Conservation (phyloP, 2,888 invertebrate genomes). For the Microctonus hyperodae region DNA sequence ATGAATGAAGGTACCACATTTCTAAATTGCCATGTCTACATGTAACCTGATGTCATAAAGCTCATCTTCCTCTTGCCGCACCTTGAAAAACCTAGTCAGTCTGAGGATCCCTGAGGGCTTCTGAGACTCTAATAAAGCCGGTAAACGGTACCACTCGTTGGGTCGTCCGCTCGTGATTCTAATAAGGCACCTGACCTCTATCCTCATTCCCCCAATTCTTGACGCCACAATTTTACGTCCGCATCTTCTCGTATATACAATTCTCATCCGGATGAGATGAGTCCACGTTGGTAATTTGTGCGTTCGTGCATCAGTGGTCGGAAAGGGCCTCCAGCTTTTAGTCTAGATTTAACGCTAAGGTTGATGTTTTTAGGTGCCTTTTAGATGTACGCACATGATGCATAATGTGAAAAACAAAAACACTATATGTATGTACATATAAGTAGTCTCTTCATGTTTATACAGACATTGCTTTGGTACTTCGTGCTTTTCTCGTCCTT, state of each 20-base stretch:
- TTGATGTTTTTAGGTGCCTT: background rate
- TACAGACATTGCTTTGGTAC: background rate
- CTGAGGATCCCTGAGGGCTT: background rate
- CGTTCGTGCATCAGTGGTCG: conserved; percentile 28
- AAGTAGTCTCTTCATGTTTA: background rate
- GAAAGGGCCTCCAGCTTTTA: conserved; percentile 29
- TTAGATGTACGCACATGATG: background rate
- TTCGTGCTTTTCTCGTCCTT: background rate
- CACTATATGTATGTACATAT: too few relatives aligned
- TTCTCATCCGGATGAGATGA: conserved; percentile 31
- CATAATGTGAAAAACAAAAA: background rate
- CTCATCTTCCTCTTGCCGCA: background rate
- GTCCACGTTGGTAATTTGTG: conserved; percentile 38
- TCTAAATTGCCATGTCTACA: background rate
- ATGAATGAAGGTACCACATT: background rate
- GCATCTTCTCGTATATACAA: background rate
- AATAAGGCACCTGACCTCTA: conserved; percentile 34
- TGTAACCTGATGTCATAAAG: conserved; percentile 7
- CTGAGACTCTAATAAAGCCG: conserved; percentile 18
- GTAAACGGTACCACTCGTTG: conserved; percentile 20
- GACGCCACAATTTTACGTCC: background rate
- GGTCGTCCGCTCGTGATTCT: conserved; percentile 31
- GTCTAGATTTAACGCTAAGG: background rate
- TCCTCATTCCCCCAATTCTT: background rate
- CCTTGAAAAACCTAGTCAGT: background rate